Conservation (phyloP, 2,113 vertebrate species). For the Dasyornis broadbenti region DNA sequence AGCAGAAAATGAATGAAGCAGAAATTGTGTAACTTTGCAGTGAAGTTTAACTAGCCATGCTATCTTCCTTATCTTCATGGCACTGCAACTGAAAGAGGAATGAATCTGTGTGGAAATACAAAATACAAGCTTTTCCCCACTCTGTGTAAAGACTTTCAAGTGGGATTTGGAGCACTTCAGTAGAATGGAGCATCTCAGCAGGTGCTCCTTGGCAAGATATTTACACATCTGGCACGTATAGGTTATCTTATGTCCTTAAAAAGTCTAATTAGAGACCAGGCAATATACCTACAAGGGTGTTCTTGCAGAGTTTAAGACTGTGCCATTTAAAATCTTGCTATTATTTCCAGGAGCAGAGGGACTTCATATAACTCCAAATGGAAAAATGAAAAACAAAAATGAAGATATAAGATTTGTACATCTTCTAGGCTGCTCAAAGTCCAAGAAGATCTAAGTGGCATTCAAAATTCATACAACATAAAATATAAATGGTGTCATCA, state of each 20-base stretch:
- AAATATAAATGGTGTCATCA: not conserved
- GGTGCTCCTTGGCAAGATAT: not conserved
- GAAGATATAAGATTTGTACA: not conserved
- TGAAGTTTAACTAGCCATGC: not conserved
- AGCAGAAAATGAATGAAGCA: not conserved
- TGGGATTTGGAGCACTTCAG: not conserved
- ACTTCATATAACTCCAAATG: not conserved
- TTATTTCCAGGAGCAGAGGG: not conserved
- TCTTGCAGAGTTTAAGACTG: not conserved
- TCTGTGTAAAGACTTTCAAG: not conserved
- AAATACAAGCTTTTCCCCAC: not conserved
- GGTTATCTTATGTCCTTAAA: not conserved
- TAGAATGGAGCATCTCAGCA: not conserved
- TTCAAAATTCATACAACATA: not conserved
- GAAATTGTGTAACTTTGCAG: not conserved
- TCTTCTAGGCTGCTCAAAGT: not conserved
- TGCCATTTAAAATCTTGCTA: not conserved
- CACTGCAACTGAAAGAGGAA: not conserved
- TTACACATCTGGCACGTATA: not conserved
- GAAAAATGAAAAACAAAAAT: not conserved
- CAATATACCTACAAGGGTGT: not conserved
- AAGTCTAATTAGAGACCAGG: not conserved
- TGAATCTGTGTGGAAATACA: not conserved
- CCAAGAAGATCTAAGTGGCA: not conserved
- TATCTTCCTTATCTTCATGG: not conserved